These are phyloP conservation scores for Amphiprion clarkii DNA, from an alignment of 2,797 vertebrate genomes.

Conservation along the genomic window DNA sequence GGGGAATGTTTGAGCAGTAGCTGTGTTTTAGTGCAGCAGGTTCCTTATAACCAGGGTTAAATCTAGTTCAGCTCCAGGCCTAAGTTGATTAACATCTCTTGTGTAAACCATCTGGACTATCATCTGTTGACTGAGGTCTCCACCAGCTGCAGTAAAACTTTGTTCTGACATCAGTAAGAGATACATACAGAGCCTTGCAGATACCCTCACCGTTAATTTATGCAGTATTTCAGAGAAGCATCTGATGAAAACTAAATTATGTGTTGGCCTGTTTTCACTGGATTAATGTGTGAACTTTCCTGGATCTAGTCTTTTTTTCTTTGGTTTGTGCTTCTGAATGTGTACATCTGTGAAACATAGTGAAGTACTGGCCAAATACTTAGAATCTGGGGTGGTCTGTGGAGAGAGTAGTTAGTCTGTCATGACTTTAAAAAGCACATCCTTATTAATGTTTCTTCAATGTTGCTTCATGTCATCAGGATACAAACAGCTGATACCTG, in stretches of 20 bases:
- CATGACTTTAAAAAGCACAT: background rate
- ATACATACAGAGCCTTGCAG: background rate
- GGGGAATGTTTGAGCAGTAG: constrained; percentile 47
- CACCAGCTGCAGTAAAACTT: constrained; percentile 59
- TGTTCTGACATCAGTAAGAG: constrained; percentile 49
- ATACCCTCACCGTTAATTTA: constrained; percentile 23
- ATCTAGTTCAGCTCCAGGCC: constrained; percentile 63
- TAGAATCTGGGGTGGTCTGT: background rate
- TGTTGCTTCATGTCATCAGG: background rate
- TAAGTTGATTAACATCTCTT: constrained; percentile 78
- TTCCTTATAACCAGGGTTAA: constrained; percentile 63
- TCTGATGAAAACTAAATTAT: constrained; percentile 12
- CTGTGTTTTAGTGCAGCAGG: constrained; percentile 57
- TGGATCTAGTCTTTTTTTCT: background rate
- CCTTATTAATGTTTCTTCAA: background rate
- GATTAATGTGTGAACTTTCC: background rate
- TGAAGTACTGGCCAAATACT: background rate
- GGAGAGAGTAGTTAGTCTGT: too few relatives aligned
- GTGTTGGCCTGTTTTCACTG: background rate
- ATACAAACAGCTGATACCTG: background rate
- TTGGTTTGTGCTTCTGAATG: background rate
- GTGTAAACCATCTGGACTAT: constrained; percentile 76
- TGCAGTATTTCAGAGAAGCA: constrained; percentile 2
- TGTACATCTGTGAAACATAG: background rate
- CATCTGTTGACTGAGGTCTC: constrained; percentile 69